These are phyloP conservation scores for Olivierus martensii DNA, from an alignment of 1,140 invertebrate species.

Conservation along the genomic window DNA sequence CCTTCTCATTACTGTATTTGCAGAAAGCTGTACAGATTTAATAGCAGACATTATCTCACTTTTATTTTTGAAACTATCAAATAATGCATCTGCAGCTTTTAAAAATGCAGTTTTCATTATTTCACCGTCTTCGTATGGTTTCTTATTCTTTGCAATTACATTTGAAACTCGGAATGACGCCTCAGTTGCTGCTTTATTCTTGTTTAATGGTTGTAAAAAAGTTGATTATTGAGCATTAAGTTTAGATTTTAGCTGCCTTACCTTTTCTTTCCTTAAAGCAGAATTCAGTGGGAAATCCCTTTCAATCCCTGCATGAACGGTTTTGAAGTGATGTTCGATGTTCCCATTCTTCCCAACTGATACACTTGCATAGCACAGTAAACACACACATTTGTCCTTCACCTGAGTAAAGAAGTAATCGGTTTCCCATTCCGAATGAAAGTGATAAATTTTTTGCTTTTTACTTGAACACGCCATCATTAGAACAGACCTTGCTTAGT, in stretches of 20 bases:
- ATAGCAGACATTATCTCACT: not conserved
- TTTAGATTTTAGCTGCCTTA: not conserved
- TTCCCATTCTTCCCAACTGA: not conserved
- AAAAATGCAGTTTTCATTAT: not conserved
- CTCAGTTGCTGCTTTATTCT: not conserved
- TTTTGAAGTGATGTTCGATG: not conserved
- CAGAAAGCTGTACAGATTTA: not conserved
- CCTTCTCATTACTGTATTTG: not conserved
- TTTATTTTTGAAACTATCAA: not conserved
- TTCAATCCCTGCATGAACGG: not conserved
- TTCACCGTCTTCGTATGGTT: not conserved
- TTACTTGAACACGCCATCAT: too few species aligned
- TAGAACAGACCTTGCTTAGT: too few species aligned
- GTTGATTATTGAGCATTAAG: not conserved
- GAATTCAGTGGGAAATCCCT: not conserved
- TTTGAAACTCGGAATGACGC: not conserved
- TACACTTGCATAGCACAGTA: not conserved
- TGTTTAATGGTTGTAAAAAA: not conserved
- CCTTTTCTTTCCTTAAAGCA: not conserved
- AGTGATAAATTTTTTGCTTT: too few species aligned
- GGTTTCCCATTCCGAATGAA: too few species aligned
- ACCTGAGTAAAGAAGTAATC: too few species aligned
- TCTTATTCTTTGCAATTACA: not conserved
- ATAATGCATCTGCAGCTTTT: not conserved
- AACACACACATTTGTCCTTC: not conserved